Percentiles rank a stretch among this genome's conserved stretches.
Conservation (phyloP, 2,113 vertebrate genomes). For the Corythoichthys intestinalis region DNA sequence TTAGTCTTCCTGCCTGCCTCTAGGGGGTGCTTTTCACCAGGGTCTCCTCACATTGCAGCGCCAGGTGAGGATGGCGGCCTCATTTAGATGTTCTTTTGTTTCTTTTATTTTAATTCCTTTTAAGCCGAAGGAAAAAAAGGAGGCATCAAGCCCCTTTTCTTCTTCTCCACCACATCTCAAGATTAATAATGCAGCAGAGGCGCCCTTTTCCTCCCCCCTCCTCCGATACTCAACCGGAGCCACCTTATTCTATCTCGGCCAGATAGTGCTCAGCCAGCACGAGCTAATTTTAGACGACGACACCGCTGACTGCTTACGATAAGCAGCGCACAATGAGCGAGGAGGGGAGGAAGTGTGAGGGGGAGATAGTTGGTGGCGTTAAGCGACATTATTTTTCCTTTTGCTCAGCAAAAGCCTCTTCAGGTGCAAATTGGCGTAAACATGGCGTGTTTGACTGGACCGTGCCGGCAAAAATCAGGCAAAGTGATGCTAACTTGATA, state of each 20-base stretch:
- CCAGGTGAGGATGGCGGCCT: conserved; percentile 52
- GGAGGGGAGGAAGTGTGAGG: not conserved
- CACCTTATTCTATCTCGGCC: conserved; percentile 57
- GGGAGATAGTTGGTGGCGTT: not conserved
- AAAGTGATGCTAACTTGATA: no score
- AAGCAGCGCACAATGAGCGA: conserved; percentile 58
- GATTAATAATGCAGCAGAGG: conserved; percentile 62
- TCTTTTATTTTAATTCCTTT: conserved; percentile 10
- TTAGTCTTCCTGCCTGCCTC: conserved; percentile 35
- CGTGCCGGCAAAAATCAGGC: not conserved
- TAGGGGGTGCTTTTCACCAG: conserved; percentile 34
- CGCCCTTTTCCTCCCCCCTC: conserved; percentile 1
- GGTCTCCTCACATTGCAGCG: conserved; percentile 13
- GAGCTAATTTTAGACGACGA: conserved; percentile 70
- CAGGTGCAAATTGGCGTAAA: conserved; percentile 1
- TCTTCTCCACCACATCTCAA: conserved; percentile 41
- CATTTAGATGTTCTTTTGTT: conserved; percentile 41
- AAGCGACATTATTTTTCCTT: conserved; percentile 45
- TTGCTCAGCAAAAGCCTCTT: not conserved
- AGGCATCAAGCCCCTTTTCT: not conserved
- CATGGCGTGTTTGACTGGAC: not conserved
- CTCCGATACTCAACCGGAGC: not conserved
- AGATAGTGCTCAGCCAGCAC: conserved; percentile 65
- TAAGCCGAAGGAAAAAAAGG: conserved; percentile 11
- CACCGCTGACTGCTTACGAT: conserved; percentile 63